phyloP scores from a whole-genome alignment of 2,797 vertebrate genomes.

The Sebastes matsubarae region DNA sequence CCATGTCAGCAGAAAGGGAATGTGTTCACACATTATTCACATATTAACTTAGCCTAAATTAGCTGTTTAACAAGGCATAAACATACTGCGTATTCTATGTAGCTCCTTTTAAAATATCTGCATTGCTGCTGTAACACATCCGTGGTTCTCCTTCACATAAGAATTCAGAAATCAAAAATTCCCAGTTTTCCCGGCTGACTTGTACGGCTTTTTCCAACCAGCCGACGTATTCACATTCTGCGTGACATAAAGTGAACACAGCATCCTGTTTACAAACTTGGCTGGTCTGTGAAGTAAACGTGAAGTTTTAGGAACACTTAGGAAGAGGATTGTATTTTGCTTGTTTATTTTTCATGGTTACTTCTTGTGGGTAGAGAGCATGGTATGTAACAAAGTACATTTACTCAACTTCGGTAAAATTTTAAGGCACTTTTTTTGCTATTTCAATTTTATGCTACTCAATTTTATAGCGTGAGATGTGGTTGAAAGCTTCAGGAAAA shows the following conservation, averaged over 20 bases:
- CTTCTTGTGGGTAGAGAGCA: not conserved
- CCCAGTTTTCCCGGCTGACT: not conserved
- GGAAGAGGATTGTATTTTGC: no score
- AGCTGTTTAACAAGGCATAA: not conserved
- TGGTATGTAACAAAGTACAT: not conserved
- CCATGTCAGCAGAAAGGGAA: not conserved
- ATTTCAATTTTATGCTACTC: not conserved
- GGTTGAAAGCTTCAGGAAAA: not conserved
- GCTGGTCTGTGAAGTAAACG: not conserved
- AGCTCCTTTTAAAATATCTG: not conserved
- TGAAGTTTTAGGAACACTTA: not conserved
- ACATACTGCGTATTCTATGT: not conserved
- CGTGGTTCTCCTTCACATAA: not conserved
- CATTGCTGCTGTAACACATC: not conserved
- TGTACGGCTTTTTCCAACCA: not conserved
- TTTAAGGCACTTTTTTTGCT: not conserved
- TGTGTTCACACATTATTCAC: not conserved
- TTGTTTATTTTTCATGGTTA: no score
- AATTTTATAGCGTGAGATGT: not conserved
- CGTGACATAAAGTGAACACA: not conserved
- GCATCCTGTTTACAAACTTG: not conserved
- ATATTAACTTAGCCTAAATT: not conserved
- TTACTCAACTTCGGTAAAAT: not conserved
- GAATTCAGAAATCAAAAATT: not conserved
- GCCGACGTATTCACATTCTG: not conserved